These are phyloP conservation scores for Enteromius thamalakanensis DNA, from an alignment of 2,797 vertebrate species.

Conservation along the genomic window DNA sequence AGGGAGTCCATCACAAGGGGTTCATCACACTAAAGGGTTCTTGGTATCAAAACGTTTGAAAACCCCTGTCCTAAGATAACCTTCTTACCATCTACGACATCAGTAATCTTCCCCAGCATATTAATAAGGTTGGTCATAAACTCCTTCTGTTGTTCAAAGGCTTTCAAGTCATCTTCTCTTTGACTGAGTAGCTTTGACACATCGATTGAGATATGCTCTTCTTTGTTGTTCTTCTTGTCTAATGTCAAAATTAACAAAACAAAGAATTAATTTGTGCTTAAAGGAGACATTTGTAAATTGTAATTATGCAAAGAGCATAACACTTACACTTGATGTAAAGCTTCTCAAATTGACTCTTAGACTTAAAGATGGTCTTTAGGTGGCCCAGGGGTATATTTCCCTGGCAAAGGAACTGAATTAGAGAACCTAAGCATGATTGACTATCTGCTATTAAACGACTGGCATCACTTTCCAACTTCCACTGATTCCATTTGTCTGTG, in stretches of 20 bases:
- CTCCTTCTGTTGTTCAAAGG: conserved; percentile 55
- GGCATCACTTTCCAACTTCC: conserved; percentile 63
- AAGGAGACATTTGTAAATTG: neutral
- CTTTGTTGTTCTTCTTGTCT: conserved; percentile 64
- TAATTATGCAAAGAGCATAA: neutral
- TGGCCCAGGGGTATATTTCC: conserved; percentile 67
- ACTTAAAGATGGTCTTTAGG: conserved; percentile 67
- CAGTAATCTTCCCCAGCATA: conserved; percentile 75
- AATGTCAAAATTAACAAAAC: conserved; percentile 43
- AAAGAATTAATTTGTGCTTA: neutral
- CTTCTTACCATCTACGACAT: conserved; percentile 70
- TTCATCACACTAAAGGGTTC: neutral
- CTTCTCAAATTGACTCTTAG: conserved; percentile 65
- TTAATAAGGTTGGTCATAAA: conserved; percentile 73
- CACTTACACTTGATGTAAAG: conserved; percentile 72
- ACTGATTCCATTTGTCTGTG: conserved; percentile 65
- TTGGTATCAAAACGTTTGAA: neutral
- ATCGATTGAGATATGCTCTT: conserved; percentile 45
- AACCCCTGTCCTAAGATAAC: neutral
- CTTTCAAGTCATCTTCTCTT: conserved; percentile 67
- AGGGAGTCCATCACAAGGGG: neutral
- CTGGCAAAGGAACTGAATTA: conserved; percentile 67
- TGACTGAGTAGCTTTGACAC: conserved; percentile 63
- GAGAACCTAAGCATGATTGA: conserved; percentile 44
- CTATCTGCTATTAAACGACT: conserved; percentile 56